A percentile compares a stretch with the other conserved stretches of the same genome.
phyloP scores from a whole-genome alignment of 1,140 invertebrate genomes.

The Bombus difficillimus region DNA sequence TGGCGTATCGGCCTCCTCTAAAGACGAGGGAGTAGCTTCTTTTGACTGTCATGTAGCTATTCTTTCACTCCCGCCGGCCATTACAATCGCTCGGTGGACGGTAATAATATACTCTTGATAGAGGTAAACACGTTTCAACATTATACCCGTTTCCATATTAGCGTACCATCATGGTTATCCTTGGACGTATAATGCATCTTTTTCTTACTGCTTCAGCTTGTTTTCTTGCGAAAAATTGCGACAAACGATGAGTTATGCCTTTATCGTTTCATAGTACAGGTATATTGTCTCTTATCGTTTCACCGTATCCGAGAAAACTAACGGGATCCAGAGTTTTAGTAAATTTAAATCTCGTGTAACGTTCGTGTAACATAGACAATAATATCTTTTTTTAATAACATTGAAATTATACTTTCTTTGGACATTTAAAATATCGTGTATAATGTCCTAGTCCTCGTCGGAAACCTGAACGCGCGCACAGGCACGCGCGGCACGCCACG shows the following conservation, averaged over 20 bases:
- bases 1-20: slow-evolving; percentile 16
- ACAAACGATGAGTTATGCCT: slow-evolving; percentile 20
- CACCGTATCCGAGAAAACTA: not conserved
- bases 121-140: slow-evolving; percentile 61
- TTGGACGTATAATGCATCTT: not conserved
- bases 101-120: slow-evolving; percentile 65
- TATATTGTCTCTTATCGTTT: not conserved
- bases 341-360: not conserved
- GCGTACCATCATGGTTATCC: slow-evolving; percentile 33
- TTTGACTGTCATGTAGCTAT: slow-evolving; percentile 32
- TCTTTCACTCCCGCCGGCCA: slow-evolving; percentile 39
- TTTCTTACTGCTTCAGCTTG: not conserved
- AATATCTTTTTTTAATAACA: not conserved
- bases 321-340: not conserved
- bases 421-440: not conserved
- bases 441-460: not conserved
- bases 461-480: not conserved
- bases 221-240: slow-evolving; percentile 23
- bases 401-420: not conserved
- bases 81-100: slow-evolving; percentile 54
- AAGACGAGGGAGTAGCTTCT: slow-evolving; percentile 51
- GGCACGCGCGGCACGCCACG: slow-evolving; percentile 41
- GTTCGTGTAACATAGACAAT: too few relatives aligned
- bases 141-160: slow-evolving; percentile 61
- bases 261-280: not conserved